Percentiles rank a stretch among this genome's conserved stretches.
Conservation (phyloP, 1,140 invertebrate species). For the Cydia splendana region DNA sequence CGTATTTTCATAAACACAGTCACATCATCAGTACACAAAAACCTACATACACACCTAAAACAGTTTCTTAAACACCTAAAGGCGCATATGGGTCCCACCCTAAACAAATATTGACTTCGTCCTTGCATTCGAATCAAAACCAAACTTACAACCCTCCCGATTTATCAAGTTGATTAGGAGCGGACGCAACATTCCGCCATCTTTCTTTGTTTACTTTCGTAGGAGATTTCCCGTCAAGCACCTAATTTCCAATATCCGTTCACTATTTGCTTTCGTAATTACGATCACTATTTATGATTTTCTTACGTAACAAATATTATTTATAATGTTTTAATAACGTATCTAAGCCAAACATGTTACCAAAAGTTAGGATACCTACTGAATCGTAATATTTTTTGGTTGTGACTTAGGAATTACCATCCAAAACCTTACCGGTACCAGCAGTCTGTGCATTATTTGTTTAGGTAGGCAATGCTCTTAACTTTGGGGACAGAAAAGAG, state of each 20-base stretch:
- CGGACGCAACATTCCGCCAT: constrained; percentile 18
- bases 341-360: too few species aligned
- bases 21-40: too few species aligned
- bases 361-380: too few species aligned
- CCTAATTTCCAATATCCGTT: constrained; percentile 20
- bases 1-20: too few species aligned
- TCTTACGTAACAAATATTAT: not conserved
- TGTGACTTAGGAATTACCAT: too few species aligned
- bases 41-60: not conserved
- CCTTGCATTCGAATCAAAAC: constrained; percentile 2
- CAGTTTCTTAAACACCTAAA: not conserved
- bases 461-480: too few species aligned
- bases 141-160: not conserved
- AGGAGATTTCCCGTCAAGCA: not conserved
- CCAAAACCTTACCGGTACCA: too few species aligned
- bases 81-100: not conserved
- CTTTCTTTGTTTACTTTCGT: constrained; percentile 22
- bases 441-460: too few species aligned
- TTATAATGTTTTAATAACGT: too few species aligned
- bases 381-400: too few species aligned
- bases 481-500: too few species aligned
- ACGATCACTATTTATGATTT: not conserved
- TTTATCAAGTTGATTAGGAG: constrained; percentile 18
- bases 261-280: not conserved
- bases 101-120: constrained; percentile 8